phyloP scores from a whole-genome alignment of 2,113 vertebrate species.

The Pedionomus torquatus region DNA sequence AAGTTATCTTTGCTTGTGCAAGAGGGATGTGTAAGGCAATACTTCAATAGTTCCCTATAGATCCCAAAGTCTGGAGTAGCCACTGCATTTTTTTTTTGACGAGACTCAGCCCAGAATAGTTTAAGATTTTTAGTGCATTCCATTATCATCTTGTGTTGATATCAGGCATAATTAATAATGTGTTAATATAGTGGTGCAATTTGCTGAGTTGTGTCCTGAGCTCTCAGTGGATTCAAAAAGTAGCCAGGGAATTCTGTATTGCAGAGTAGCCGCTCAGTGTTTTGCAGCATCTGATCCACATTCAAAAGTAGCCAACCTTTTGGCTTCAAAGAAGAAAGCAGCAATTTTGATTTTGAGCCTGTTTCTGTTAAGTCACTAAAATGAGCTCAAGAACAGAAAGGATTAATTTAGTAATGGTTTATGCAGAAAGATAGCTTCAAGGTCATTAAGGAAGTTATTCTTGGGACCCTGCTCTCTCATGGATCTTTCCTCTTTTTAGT shows the following conservation, averaged over 20 bases:
- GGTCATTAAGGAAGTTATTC: conserved; percentile 41
- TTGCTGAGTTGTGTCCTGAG: not conserved
- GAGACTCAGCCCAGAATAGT: not conserved
- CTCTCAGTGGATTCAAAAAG: not conserved
- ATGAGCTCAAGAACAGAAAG: not conserved
- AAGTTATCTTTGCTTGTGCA: not conserved
- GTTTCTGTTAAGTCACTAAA: conserved; percentile 5
- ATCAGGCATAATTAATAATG: not conserved
- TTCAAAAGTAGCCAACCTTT: not conserved
- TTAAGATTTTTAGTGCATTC: not conserved
- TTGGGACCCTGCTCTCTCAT: not conserved
- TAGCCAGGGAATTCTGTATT: not conserved
- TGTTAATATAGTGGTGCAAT: not conserved
- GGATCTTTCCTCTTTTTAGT: not conserved
- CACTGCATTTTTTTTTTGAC: not conserved
- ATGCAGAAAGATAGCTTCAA: conserved; percentile 1
- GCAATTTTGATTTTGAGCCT: conserved; percentile 5
- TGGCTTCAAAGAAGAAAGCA: not conserved
- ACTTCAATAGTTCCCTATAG: not conserved
- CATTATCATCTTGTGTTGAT: not conserved
- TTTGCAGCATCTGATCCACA: not conserved
- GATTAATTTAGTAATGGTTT: conserved; percentile 2
- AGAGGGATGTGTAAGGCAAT: not conserved
- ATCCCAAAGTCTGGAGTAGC: not conserved
- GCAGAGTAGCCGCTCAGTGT: not conserved